These are phyloP conservation scores for Channa argus DNA, from an alignment of 2,113 vertebrate species.

Conservation along the genomic window DNA sequence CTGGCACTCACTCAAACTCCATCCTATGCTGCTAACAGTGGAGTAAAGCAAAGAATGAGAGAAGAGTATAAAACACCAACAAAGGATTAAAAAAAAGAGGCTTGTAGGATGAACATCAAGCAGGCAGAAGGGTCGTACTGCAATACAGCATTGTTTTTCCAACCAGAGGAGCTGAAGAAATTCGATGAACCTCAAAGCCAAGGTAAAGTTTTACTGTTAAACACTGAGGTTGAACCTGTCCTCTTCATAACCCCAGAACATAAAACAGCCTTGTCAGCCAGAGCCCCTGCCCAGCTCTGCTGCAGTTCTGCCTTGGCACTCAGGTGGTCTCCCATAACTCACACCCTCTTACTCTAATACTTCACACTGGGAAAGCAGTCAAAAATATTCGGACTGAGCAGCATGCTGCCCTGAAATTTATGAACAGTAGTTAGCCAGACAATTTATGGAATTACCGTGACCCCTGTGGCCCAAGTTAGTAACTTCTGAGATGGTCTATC, in stretches of 20 bases:
- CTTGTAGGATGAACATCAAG: conserved; percentile 50
- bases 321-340: conserved; percentile 74
- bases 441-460: conserved; percentile 65
- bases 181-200: conserved; percentile 49
- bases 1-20: conserved; percentile 50
- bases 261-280: conserved; percentile 44
- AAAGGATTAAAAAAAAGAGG: conserved; percentile 28
- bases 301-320: conserved; percentile 54
- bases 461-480: conserved; percentile 33
- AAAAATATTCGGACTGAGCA: conserved; percentile 54
- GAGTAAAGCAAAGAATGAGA: conserved; percentile 23
- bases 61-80: conserved; percentile 29
- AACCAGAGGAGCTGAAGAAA: conserved; percentile 30
- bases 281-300: conserved; percentile 43
- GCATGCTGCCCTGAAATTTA: conserved; percentile 62
- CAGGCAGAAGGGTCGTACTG: conserved; percentile 7
- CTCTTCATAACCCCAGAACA: conserved; percentile 56
- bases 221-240: conserved; percentile 37
- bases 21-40: conserved; percentile 25
- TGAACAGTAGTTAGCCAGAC: conserved; percentile 66
- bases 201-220: conserved; percentile 52
- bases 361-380: conserved; percentile 61
- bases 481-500: conserved; percentile 64
- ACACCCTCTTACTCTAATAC: conserved; percentile 44
- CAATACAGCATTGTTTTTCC: conserved; percentile 39